Evolutionary conservation across 2,797 vertebrate species (phyloP).

Genomic region (Lepus oiostolus): DNA sequence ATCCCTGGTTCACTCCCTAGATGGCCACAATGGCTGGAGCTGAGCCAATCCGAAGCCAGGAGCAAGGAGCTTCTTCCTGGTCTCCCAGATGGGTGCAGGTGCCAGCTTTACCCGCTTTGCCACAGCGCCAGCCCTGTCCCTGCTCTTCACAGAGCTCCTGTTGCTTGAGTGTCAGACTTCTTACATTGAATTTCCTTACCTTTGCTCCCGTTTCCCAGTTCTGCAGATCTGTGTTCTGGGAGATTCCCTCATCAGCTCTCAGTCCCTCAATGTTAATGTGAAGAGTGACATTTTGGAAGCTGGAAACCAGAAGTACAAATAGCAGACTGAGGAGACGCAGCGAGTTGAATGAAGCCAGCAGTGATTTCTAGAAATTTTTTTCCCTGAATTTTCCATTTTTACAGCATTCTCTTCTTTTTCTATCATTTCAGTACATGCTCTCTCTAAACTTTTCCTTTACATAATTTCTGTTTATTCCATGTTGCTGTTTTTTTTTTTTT

Average conservation of each 20-base stretch:
- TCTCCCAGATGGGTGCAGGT: no score
- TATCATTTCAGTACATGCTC: not conserved
- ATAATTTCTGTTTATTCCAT: not conserved
- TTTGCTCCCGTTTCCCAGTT: conserved; percentile 21
- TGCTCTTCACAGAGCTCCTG: not conserved
- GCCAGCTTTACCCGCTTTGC: no score
- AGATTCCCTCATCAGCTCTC: not conserved
- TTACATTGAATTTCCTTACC: not conserved
- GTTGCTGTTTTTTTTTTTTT: not conserved
- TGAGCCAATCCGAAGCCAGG: no score
- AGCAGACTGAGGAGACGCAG: no score
- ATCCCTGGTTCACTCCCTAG: no score
- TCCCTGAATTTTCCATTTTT: not conserved
- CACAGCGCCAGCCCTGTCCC: no score
- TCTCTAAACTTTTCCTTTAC: not conserved
- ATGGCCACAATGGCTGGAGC: no score
- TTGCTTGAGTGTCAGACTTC: not conserved
- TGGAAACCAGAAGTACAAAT: no score
- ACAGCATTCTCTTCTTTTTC: not conserved
- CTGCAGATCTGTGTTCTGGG: not conserved
- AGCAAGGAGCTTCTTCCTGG: no score
- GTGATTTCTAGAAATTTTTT: not conserved
- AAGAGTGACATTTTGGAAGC: no score
- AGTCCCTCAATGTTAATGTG: no score
- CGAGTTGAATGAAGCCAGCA: no score